These are phyloP conservation scores for Lepas anatifera DNA, from an alignment of 2,888 invertebrate species.

Conservation along the genomic window DNA sequence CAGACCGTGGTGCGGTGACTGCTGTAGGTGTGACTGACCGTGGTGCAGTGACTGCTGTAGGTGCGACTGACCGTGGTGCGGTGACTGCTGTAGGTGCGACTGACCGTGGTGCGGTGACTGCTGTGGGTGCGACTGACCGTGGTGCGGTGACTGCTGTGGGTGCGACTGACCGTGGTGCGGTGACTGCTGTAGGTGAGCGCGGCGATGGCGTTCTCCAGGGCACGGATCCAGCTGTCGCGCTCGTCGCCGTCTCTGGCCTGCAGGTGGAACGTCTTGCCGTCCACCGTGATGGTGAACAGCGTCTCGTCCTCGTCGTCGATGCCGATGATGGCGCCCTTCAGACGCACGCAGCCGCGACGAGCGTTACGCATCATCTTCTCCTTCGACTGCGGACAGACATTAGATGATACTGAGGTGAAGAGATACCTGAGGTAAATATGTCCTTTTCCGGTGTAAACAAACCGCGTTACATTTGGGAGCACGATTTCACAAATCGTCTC, in stretches of 20 bases:
- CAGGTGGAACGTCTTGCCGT: conserved; percentile 98
- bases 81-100: no score
- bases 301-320: conserved; percentile 96
- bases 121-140: no score
- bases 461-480: no score
- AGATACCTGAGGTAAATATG: no score
- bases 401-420: background rate
- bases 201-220: conserved; percentile 85
- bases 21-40: no score
- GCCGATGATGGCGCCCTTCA: conserved; percentile 93
- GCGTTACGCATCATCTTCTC: conserved; percentile 98
- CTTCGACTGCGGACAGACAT: conserved; percentile 62
- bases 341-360: conserved; percentile 88
- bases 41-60: no score
- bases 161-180: conserved; percentile 5
- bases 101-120: no score
- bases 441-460: no score
- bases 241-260: conserved; percentile 82
- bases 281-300: conserved; percentile 97
- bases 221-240: conserved; percentile 90
- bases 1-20: no score
- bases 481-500: no score
- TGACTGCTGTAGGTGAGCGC: conserved; percentile 50
- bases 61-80: no score
- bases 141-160: background rate